Percentiles rank a stretch among this genome's conserved stretches.
These are phyloP conservation scores for Marcusenius ussheri DNA, from an alignment of 2,113 vertebrate species.

Conservation along the genomic window DNA sequence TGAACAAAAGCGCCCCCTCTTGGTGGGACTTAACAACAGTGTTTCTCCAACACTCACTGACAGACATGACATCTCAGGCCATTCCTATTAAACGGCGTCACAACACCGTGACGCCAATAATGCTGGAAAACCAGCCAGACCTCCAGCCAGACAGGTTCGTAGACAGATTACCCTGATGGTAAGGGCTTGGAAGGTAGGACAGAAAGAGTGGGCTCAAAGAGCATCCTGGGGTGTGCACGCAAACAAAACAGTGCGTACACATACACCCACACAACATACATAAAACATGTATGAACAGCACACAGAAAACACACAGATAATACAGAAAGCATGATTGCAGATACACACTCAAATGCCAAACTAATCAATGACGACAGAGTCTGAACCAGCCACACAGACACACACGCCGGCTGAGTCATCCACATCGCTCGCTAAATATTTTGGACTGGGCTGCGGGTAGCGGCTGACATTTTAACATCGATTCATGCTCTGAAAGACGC, in stretches of 20 bases:
- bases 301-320: background rate
- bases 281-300: background rate
- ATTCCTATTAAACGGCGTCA: background rate
- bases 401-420: background rate
- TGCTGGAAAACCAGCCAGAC: background rate
- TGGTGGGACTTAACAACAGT: background rate
- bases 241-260: background rate
- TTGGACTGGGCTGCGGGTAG: conserved; percentile 15
- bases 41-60: background rate
- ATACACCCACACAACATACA: background rate
- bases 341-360: conserved; percentile 23
- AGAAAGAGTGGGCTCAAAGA: background rate
- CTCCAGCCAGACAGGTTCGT: too few species aligned
- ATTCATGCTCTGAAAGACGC: conserved; percentile 8
- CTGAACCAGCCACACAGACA: conserved; percentile 2
- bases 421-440: conserved; percentile 15
- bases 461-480: conserved; percentile 20
- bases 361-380: background rate
- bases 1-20: background rate
- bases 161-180: background rate
- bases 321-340: conserved; percentile 26
- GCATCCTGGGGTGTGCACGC: background rate
- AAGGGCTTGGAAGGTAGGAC: background rate
- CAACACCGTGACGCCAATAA: background rate
- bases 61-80: background rate